phyloP scores from a whole-genome alignment of 2,113 vertebrate genomes.

The Aplodontia rufa region DNA sequence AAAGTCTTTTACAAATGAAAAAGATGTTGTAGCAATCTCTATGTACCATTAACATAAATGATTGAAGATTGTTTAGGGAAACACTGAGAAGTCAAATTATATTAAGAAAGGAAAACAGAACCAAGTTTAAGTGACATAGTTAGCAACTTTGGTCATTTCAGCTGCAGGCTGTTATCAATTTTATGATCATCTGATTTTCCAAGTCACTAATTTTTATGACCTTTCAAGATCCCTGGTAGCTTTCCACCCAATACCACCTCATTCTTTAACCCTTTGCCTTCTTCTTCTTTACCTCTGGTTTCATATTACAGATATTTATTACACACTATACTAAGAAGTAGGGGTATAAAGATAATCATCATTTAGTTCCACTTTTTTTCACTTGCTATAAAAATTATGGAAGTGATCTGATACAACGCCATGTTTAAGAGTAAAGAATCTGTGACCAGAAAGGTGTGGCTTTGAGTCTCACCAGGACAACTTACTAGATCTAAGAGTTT shows the following conservation, averaged over 20 bases:
- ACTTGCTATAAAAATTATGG: neutral
- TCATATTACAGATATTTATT: conserved; percentile 4
- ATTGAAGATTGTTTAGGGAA: neutral
- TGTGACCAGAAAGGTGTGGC: neutral
- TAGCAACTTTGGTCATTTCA: neutral
- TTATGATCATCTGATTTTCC: neutral
- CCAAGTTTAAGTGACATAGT: neutral
- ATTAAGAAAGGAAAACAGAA: neutral
- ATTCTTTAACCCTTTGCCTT: neutral
- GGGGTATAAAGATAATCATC: neutral
- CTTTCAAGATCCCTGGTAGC: neutral
- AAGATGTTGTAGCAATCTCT: neutral
- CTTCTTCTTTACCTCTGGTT: neutral
- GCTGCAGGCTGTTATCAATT: neutral
- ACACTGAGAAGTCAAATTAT: neutral
- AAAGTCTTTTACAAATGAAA: neutral
- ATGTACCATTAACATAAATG: neutral
- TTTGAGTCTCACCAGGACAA: neutral
- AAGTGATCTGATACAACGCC: neutral
- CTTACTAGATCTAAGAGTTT: neutral
- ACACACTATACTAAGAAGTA: neutral
- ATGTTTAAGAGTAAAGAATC: neutral
- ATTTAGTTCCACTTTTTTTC: neutral
- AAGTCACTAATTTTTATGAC: neutral
- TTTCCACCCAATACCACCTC: neutral